These are phyloP conservation scores for Graptemys geographica DNA, from an alignment of 2,797 vertebrate genomes.

Conservation along the genomic window DNA sequence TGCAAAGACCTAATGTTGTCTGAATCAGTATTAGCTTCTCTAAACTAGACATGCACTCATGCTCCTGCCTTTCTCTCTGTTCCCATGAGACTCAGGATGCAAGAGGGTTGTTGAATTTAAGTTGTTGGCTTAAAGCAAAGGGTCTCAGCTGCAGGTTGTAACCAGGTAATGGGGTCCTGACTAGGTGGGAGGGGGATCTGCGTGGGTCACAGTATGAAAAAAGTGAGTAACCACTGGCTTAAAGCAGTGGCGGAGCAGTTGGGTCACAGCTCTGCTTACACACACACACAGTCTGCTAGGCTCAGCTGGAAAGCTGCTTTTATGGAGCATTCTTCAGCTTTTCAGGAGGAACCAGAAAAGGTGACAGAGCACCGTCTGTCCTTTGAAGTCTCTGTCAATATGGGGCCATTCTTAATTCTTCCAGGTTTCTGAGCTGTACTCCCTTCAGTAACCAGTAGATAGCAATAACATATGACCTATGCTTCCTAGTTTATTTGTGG, in stretches of 20 bases:
- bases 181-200: accelerated
- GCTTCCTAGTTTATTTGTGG: neutral
- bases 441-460: neutral
- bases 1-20: neutral
- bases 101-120: neutral
- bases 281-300: neutral
- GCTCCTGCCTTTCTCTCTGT: neutral
- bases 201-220: neutral
- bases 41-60: neutral
- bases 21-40: slow-evolving; percentile 11
- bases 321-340: neutral
- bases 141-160: neutral
- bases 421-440: neutral
- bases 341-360: neutral
- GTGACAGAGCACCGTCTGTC: neutral
- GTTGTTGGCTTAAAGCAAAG: neutral
- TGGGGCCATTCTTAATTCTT: neutral
- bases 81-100: neutral
- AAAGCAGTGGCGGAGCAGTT: neutral
- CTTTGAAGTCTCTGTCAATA: neutral
- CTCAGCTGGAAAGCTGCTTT: neutral
- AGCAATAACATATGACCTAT: neutral
- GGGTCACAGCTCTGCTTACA: neutral
- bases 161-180: neutral
- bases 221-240: neutral